Evolutionary conservation across 35 echinoderm and acorn worm genomes (phyloP).

Genomic region (Anneissia japonica): DNA sequence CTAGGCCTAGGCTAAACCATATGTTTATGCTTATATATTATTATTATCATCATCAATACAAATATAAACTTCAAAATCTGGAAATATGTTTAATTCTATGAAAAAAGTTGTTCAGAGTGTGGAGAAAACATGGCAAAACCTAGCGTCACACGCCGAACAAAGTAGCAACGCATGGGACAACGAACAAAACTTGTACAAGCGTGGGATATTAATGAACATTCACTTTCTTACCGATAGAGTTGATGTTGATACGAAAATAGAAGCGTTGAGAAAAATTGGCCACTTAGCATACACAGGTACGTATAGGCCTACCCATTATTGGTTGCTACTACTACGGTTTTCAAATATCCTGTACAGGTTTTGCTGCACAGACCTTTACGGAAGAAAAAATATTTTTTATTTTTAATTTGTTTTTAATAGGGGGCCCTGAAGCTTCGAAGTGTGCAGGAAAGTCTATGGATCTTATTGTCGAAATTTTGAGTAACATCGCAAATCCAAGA

Average conservation of each 20-base stretch:
- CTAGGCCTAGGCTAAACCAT: too few relatives aligned
- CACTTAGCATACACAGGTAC: constrained; percentile 79
- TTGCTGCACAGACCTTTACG: too few relatives aligned
- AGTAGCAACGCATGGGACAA: constrained; percentile 63
- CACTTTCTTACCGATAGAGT: constrained; percentile 36
- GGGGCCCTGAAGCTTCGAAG: constrained; percentile 71
- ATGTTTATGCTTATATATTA: not conserved
- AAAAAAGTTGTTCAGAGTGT: constrained; percentile 72
- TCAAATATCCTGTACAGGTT: too few relatives aligned
- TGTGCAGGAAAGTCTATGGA: constrained; percentile 49
- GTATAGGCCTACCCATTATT: too few relatives aligned
- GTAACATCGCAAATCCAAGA: not conserved
- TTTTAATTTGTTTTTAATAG: constrained; percentile 18
- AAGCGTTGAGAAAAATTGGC: constrained; percentile 80
- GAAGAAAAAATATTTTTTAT: not conserved
- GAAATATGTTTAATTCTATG: constrained; percentile 83
- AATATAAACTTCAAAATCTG: not conserved
- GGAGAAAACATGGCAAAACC: constrained; percentile 76
- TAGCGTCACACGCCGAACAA: constrained; percentile 69
- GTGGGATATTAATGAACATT: constrained; percentile 64
- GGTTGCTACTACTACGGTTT: too few relatives aligned
- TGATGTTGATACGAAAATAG: constrained; percentile 57
- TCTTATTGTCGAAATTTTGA: constrained; percentile 35
- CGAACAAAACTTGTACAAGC: constrained; percentile 75
- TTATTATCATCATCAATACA: not conserved